Conservation (phyloP, 2,113 vertebrate genomes). For the Chlamydotis undulata region DNA sequence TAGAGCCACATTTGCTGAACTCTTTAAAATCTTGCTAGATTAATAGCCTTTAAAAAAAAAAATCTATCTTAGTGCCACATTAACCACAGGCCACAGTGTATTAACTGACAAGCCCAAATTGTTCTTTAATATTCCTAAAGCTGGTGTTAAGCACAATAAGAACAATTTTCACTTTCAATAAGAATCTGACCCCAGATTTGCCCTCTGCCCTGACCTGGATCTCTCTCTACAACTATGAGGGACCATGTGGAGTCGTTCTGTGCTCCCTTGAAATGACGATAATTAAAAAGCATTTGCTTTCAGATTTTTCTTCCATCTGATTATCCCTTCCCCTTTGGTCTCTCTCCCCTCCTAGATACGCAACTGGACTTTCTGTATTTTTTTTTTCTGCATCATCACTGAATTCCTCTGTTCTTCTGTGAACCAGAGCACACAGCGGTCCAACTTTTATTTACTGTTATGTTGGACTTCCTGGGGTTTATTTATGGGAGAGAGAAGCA, state of each 20-base stretch:
- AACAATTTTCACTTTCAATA: constrained; percentile 75
- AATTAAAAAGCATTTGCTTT: constrained; percentile 65
- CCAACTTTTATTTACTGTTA: background rate
- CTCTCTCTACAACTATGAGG: constrained; percentile 67
- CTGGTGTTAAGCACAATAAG: constrained; percentile 73
- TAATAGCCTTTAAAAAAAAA: constrained; percentile 32
- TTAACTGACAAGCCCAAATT: constrained; percentile 72
- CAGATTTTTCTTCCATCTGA: constrained; percentile 51
- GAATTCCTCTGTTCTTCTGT: background rate
- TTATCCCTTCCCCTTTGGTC: background rate
- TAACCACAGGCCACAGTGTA: constrained; percentile 63
- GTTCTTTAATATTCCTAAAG: constrained; percentile 76
- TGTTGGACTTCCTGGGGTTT: background rate
- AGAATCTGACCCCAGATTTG: constrained; percentile 67
- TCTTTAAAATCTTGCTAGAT: constrained; percentile 50
- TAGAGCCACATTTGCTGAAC: constrained; percentile 6
- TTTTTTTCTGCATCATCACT: background rate
- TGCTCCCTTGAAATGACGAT: constrained; percentile 47
- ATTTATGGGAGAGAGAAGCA: background rate
- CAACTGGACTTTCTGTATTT: background rate
- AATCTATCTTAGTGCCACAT: constrained; percentile 54
- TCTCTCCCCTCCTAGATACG: background rate
- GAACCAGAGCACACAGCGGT: background rate
- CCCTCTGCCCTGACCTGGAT: constrained; percentile 71
- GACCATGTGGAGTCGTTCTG: constrained; percentile 58